Base-by-base conservation (phyloP, 2,113 vertebrate genomes). In the human (Homo sapiens) region DNA sequence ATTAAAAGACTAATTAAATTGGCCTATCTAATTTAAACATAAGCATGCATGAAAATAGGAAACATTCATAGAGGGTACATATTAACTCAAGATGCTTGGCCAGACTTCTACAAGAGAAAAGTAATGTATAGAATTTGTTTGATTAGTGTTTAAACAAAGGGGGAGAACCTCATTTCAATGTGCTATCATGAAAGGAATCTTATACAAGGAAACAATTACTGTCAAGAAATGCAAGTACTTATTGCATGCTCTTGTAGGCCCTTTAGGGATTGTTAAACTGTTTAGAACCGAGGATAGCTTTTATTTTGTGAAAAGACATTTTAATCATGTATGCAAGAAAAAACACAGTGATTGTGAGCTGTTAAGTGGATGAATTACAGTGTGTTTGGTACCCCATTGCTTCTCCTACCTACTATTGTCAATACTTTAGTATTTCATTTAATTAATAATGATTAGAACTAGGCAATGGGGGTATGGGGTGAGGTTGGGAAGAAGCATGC, bases 231-330 rank as follows among this genome's bases (percentile, higher is more conserved):
- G 0, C 50, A 30, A 38, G 40, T 59, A 30, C 11, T 86, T 72
- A 55, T 52, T 90, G 45, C 43, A 32, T 40, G 72, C 32, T 25
- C 16, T 61, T 68, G 81, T 92, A 64, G 25, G 30, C 70, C 50
- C 50, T 84, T 78, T 22, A 25, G 80, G 70, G 86, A n/a, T 27
- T 84, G 45, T 89, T 89, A 50, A 45, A 93, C 93, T 96, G 70
- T 89, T 90, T 89, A 87, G 80, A 82, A 79, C 27, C 10, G 0
- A 6, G 52, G 32, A n/a, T 22, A n/a, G 23, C 23, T 93, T 97
- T 91, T 89, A 79, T 91, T 90, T 94, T 89, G 52, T 72, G 86
- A 93, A 95, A 94, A 89, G 78, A 76, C 30, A 48, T 93, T 97
- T 96, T 85, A 91, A 45, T 97, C 55, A 52, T 64, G 59, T 87